Base-by-base conservation (phyloP, 1,140 invertebrate genomes). In the Solenopsis invicta region DNA sequence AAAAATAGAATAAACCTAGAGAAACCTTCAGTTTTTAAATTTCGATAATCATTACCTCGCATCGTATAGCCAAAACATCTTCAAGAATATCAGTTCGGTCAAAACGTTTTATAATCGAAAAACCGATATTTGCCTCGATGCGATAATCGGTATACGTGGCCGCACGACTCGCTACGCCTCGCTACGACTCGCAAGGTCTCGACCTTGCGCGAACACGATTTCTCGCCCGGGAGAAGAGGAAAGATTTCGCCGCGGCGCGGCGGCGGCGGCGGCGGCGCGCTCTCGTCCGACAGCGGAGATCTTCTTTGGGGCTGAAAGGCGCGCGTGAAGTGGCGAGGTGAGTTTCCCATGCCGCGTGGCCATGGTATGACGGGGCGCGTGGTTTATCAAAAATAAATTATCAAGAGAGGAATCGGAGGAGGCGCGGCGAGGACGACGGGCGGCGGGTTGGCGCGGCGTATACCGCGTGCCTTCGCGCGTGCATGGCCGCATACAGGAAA, bases 371-470 rank as follows among this genome's bases (percentile, higher is more conserved):
- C 88, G 84, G 84, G 71, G 86, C 71, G 54, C 72, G 54, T 90
- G 62, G 80, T 90, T 92, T 92, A 92, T 92, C 88, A 92, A 91
- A 92, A 92, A 91, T 92, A 92, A 90, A 92, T 92, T 87, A 92
- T 86, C 78, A 52, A 81, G 89, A 86, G 21, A 34, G 85, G 48
- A 78, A 85, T 85, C 29, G 54, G 69, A 74, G 62, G 67, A 74
- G 62, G 67, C 41, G 52, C 67, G 37, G 54, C 59, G 45, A 69
- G 62, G 24, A 66, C 54, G 59, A 29, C 29, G 34, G 62, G n/a
- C n/a, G n/a, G n/a, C n/a, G n/a, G n/a, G n/a, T n/a, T n/a, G n/a
- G n/a, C n/a, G n/a, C n/a, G n/a, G 13, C 41, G n/a, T 62, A 48
- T 50, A 59, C 59, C 50, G 66, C 64, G 16, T 84, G 64, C 59